Percentiles rank a stretch among this genome's conserved stretches.
Conservation (phyloP, 2,797 vertebrate species). For the Craterocephalus amniculus region DNA sequence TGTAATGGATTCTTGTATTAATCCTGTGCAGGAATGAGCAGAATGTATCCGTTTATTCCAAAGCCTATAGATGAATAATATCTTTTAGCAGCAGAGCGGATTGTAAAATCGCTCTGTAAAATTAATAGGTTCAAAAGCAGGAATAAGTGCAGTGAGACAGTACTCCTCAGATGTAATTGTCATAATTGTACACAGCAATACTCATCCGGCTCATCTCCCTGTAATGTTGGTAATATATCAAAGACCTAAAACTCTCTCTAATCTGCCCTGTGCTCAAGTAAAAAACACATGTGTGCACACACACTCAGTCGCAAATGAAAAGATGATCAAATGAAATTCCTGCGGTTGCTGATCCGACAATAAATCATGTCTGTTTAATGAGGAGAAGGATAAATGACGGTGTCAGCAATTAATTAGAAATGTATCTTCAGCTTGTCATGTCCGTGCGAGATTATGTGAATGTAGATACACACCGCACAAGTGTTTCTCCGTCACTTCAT, state of each 20-base stretch:
- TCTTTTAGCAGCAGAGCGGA: slow-evolving; percentile 44
- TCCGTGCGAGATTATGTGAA: slow-evolving; percentile 19
- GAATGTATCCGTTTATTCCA: slow-evolving; percentile 1
- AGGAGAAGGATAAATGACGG: slow-evolving; percentile 77
- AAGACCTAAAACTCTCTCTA: slow-evolving; percentile 63
- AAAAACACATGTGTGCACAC: slow-evolving; percentile 20
- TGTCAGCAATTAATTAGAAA: slow-evolving; percentile 78
- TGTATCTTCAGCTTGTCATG: slow-evolving; percentile 66
- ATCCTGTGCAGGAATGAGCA: slow-evolving; percentile 12
- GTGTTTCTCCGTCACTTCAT: slow-evolving; percentile 49
- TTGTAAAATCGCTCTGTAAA: slow-evolving; percentile 50
- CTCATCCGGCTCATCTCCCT: slow-evolving; percentile 66
- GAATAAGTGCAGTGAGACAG: slow-evolving; percentile 58
- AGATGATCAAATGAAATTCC: slow-evolving; percentile 65
- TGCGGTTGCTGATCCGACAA: slow-evolving; percentile 69
- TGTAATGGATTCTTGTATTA: slow-evolving; percentile 13
- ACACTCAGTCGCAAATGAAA: slow-evolving; percentile 42
- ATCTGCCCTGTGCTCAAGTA: slow-evolving; percentile 58
- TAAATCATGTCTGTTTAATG: slow-evolving; percentile 81
- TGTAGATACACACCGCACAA: slow-evolving; percentile 11
- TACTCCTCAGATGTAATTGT: slow-evolving; percentile 64
- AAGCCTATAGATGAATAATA: slow-evolving; percentile 49
- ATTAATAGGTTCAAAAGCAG: slow-evolving; percentile 52
- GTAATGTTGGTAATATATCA: slow-evolving; percentile 71
- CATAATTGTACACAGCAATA: slow-evolving; percentile 63